Conservation (phyloP, 2,113 vertebrate genomes). For the Larimichthys polyactis region DNA sequence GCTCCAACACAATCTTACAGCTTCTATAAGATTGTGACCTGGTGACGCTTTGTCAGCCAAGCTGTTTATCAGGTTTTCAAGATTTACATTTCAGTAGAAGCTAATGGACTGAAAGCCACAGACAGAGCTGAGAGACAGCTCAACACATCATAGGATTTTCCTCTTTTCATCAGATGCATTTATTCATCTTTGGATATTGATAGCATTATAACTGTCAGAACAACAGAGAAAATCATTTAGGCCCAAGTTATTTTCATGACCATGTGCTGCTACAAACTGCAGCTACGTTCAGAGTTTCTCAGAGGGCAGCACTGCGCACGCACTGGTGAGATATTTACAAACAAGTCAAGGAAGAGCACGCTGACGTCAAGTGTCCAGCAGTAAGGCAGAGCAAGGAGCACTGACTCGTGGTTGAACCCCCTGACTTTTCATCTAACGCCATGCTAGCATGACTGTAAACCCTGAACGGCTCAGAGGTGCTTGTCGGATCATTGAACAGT, state of each 20-base stretch:
- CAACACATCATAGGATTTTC: too few relatives aligned
- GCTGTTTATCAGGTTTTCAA: too few relatives aligned
- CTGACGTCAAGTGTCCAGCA: not conserved
- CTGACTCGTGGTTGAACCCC: not conserved
- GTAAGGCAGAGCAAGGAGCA: not conserved
- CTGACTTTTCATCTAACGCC: not conserved
- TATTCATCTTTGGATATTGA: too few relatives aligned
- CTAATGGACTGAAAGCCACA: too few relatives aligned
- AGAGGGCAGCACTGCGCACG: not conserved
- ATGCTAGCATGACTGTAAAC: not conserved
- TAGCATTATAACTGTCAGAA: not conserved
- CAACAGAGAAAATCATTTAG: not conserved
- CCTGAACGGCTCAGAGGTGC: not conserved
- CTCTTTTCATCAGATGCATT: too few relatives aligned
- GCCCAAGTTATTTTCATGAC: not conserved
- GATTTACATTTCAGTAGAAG: too few relatives aligned
- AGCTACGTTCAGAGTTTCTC: not conserved
- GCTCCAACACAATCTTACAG: too few relatives aligned
- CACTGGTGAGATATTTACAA: not conserved
- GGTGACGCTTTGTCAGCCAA: too few relatives aligned
- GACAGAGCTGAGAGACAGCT: too few relatives aligned
- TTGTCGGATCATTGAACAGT: not conserved
- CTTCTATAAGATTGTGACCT: too few relatives aligned
- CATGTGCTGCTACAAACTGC: not conserved
- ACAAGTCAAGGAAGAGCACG: not conserved